Evolutionary conservation across 2,888 invertebrate genomes (phyloP).

Genomic region (Salpingus planirostris): DNA sequence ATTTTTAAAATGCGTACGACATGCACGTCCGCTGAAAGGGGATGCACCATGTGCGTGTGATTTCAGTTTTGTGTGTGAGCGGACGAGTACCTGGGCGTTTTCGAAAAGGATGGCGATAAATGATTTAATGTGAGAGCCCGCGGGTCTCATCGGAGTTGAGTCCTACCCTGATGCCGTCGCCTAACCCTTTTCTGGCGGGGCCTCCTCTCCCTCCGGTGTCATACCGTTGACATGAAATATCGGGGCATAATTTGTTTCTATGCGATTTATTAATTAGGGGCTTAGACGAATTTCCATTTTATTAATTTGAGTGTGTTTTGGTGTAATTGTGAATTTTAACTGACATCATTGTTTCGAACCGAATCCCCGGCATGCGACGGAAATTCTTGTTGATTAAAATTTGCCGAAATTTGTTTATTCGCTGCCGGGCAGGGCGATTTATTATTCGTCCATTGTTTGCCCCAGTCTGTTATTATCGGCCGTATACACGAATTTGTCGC

Average conservation of each 20-base stretch:
- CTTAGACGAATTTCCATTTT: slow-evolving; percentile 16
- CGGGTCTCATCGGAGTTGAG: slow-evolving; percentile 10
- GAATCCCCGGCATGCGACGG: too few species aligned
- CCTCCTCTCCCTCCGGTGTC: slow-evolving; percentile 30
- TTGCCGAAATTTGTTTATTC: too few species aligned
- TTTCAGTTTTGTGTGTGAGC: slow-evolving; percentile 14
- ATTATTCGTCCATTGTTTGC: too few species aligned
- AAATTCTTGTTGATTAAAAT: not conserved
- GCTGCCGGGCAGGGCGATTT: too few species aligned
- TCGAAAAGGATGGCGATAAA: too few species aligned
- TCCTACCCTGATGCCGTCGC: slow-evolving; percentile 17
- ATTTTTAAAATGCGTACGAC: slow-evolving; percentile 30
- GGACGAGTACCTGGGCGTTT: too few species aligned
- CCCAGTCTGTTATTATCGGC: too few species aligned
- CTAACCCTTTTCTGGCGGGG: slow-evolving; percentile 34
- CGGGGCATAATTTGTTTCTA: slow-evolving; percentile 33
- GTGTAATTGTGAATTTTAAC: too few species aligned
- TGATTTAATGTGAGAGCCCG: too few species aligned
- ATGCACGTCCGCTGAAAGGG: too few species aligned
- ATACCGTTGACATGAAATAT: slow-evolving; percentile 35
- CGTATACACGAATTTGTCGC: too few species aligned
- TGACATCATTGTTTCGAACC: too few species aligned
- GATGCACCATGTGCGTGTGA: slow-evolving; percentile 35
- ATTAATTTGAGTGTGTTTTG: slow-evolving; percentile 12
- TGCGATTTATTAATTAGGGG: slow-evolving; percentile 40